Base-by-base conservation (phyloP, 2,113 vertebrate genomes). In the Trachemys scripta region DNA sequence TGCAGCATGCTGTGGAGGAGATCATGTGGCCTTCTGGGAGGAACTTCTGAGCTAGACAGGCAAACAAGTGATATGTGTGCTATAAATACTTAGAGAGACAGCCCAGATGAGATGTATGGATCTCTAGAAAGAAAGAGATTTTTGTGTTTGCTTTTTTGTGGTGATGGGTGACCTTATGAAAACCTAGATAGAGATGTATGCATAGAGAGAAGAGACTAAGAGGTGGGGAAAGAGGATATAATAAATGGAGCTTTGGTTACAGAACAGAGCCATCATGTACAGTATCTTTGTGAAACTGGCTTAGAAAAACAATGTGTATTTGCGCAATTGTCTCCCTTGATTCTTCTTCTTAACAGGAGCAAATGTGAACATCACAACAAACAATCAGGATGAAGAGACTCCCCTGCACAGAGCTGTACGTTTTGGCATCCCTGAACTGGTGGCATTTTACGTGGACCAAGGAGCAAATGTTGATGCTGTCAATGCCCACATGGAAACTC, bases 401-500 rank as follows among this genome's bases (percentile, higher is more conserved):
- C 99, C 99, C 27, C 92, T 99, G 78, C 99, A 99, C 90, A 98
- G 97, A 0, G 99, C 96, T 0, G 99, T 99, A 3, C 99, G 99
- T 29, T 98, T 98, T 3, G 99, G 99, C 8, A 35, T 99, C 69
- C 97, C 99, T 0, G 99, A 99, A 96, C 98, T 99, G 5, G 98
- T 98, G 82, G 98, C 98, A 50, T 98, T 99, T 82, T 99, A 99
- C 0, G 90, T 99, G 90, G 93, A 98, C 14, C 98, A 99, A 1
- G 98, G 99, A 45, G 99, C 99, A 0, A 5, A 98, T 0, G 98
- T 99, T 7, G 98, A 99, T 88, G 98, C 98, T 5, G 75, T 98
- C 85, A 99, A 99, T 14, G 97, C 98, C 16, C 98, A 98, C 89
- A 96, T 98, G 97, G 99, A 99, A 98, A 99, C 99, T 0, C 99